phyloP scores from a whole-genome alignment of 1,140 invertebrate genomes.

The Zaprionus vittiger region DNA sequence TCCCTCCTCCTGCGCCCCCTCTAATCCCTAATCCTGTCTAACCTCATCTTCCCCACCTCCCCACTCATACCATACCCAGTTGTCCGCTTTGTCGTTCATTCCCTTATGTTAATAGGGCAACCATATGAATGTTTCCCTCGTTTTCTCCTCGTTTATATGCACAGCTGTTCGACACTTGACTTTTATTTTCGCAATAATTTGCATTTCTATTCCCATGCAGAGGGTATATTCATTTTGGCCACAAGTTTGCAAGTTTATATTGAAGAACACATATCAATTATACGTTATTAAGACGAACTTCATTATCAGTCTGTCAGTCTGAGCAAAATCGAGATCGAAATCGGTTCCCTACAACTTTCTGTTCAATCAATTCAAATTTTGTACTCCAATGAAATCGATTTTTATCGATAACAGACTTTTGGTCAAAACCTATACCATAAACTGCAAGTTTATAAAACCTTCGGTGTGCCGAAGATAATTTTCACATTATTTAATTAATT shows the following conservation, averaged over 20 bases:
- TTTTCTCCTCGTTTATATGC: neutral
- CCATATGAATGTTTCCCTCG: constrained; percentile 1
- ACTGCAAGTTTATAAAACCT: too few relatives aligned
- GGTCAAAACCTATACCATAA: neutral
- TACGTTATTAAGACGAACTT: too few relatives aligned
- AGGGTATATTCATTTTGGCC: neutral
- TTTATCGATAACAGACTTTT: neutral
- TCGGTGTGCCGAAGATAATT: too few relatives aligned
- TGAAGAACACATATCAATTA: neutral
- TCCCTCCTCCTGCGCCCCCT: constrained; percentile 5
- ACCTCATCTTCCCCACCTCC: constrained; percentile 8
- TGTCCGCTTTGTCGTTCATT: neutral
- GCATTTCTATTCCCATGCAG: neutral
- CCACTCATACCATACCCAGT: neutral
- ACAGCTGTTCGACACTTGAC: constrained; percentile 1
- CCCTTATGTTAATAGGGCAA: constrained; percentile 1
- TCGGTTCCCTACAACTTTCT: too few relatives aligned
- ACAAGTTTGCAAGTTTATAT: neutral
- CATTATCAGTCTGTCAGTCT: too few relatives aligned
- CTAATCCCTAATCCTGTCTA: neutral
- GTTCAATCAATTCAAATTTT: too few relatives aligned
- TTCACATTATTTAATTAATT: constrained; percentile 7
- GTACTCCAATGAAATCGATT: too few relatives aligned
- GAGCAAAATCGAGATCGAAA: too few relatives aligned
- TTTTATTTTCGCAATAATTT: constrained; percentile 3